phyloP scores from a whole-genome alignment of 92 coral and sea anemone species.

The Porites rus region DNA sequence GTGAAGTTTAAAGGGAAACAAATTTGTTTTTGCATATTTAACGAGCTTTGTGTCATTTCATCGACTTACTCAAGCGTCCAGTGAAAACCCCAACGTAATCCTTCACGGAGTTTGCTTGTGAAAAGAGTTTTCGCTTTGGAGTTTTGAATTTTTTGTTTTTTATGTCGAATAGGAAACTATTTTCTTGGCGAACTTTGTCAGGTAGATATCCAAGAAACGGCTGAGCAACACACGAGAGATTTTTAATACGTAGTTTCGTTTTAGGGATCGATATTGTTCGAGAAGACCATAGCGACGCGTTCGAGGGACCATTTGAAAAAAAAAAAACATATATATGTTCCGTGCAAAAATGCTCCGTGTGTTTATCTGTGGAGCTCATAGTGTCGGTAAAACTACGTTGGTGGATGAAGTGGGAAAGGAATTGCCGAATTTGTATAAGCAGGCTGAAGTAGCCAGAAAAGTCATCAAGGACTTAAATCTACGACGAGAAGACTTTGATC shows the following conservation, averaged over 20 bases:
- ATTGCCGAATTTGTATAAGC: slow-evolving; percentile 46
- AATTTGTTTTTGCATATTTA: not conserved
- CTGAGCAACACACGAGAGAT: not conserved
- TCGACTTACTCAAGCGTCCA: not conserved
- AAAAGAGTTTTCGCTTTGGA: not conserved
- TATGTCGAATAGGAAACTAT: not conserved
- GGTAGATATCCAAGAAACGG: too few species aligned
- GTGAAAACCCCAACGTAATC: not conserved
- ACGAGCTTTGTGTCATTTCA: not conserved
- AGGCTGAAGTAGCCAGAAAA: slow-evolving; percentile 87
- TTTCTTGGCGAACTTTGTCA: not conserved
- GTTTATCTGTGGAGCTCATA: slow-evolving; percentile 96
- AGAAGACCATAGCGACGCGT: slow-evolving; percentile 5
- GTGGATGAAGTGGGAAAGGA: slow-evolving; percentile 62
- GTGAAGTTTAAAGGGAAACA: not conserved
- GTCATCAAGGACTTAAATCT: slow-evolving; percentile 71
- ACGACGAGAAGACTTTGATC: slow-evolving; percentile 88
- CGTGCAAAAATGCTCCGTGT: slow-evolving; percentile 57
- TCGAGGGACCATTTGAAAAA: not conserved
- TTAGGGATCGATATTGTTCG: not conserved
- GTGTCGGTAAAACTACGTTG: slow-evolving; percentile 92
- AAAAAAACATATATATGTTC: not conserved
- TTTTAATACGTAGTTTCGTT: too few species aligned
- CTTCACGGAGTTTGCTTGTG: not conserved
- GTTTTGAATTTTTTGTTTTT: not conserved